Percentiles rank a stretch among this genome's conserved stretches.
phyloP scores from a whole-genome alignment of 2,797 vertebrate species.

The Lagorchestes hirsutus region DNA sequence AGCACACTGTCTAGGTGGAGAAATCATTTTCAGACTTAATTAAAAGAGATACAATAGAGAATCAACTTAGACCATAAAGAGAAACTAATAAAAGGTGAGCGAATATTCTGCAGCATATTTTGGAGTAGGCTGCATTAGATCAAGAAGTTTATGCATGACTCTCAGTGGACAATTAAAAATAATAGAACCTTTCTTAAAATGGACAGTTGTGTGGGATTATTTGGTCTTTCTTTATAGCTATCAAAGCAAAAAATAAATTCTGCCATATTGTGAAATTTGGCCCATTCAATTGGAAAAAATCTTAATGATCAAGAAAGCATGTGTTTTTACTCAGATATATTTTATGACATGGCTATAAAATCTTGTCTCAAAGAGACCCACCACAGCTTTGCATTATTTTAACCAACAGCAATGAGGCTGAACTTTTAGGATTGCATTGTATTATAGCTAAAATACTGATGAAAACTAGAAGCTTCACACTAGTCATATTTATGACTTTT shows the following conservation, averaged over 20 bases:
- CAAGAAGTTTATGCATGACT: constrained; percentile 57
- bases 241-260: constrained; percentile 84
- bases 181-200: constrained; percentile 81
- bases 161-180: constrained; percentile 74
- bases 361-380: constrained; percentile 84
- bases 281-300: constrained; percentile 84
- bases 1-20: not conserved
- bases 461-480: constrained; percentile 62
- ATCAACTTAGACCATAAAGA: not conserved
- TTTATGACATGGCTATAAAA: constrained; percentile 86
- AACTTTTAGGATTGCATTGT: constrained; percentile 80
- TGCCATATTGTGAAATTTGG: constrained; percentile 82
- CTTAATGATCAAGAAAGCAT: constrained; percentile 86
- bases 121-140: constrained; percentile 50
- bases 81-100: not conserved
- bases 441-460: constrained; percentile 74
- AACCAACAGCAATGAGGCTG: constrained; percentile 77
- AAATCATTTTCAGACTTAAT: constrained; percentile 18
- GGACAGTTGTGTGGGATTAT: constrained; percentile 73
- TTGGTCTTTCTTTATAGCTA: constrained; percentile 84
- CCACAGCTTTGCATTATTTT: constrained; percentile 85
- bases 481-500: constrained; percentile 72
- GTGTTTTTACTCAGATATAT: constrained; percentile 87
- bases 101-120: not conserved
- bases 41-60: not conserved